These are phyloP conservation scores for Bacillus rossius DNA, from an alignment of 1,140 invertebrate species.

Conservation along the genomic window DNA sequence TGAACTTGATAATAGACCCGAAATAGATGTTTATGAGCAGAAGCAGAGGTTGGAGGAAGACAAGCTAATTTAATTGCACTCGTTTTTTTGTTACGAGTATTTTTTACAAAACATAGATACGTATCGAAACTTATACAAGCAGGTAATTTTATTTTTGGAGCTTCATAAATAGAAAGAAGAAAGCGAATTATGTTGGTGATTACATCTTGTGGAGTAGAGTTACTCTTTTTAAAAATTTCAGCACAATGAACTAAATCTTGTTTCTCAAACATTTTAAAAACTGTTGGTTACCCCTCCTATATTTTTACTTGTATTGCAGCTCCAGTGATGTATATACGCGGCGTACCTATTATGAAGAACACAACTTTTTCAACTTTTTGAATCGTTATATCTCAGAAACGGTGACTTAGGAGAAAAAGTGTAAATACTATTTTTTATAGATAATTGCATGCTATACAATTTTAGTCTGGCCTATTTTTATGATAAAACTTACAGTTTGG, in stretches of 20 bases:
- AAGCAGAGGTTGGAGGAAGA: constrained; percentile 31
- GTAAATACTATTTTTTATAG: neutral
- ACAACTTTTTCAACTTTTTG: neutral
- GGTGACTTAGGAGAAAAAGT: neutral
- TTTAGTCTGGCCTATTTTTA: constrained; percentile 1
- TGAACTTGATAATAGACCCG: constrained; percentile 19
- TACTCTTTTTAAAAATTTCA: no score
- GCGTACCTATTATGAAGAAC: neutral
- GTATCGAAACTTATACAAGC: neutral
- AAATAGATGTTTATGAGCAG: constrained; percentile 31
- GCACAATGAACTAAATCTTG: no score
- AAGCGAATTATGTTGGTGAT: no score
- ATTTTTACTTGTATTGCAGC: neutral
- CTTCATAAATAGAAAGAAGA: no score
- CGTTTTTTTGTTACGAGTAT: no score
- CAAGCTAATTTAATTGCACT: neutral
- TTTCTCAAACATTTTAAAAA: neutral
- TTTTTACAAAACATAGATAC: neutral
- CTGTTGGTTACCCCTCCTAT: neutral
- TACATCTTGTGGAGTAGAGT: no score
- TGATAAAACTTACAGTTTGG: constrained; percentile 1
- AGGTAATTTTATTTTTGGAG: no score
- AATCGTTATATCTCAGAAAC: neutral
- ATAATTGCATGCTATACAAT: neutral
- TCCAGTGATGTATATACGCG: neutral